Conservation (phyloP, 1,140 invertebrate genomes). For the Bicyclus anynana region DNA sequence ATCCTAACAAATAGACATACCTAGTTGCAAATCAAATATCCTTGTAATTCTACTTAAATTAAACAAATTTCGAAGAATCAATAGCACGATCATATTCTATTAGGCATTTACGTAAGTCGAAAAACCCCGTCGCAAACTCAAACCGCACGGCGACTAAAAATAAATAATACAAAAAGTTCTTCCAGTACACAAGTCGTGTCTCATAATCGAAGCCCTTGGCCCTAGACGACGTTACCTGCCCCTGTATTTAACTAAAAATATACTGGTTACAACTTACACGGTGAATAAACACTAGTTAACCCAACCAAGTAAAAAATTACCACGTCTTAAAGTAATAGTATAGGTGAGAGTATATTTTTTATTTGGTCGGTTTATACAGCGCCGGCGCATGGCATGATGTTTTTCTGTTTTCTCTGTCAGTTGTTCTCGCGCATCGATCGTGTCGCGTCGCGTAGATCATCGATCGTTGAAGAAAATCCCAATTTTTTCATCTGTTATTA, state of each 20-base stretch:
- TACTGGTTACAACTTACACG: slow-evolving; percentile 42
- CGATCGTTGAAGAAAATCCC: slow-evolving; percentile 43
- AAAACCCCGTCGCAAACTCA: too few species aligned
- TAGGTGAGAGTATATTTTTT: neutral
- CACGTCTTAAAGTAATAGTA: neutral
- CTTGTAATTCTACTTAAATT: too few species aligned
- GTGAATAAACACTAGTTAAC: slow-evolving; percentile 55
- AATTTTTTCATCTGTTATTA: slow-evolving; percentile 25
- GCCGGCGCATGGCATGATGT: slow-evolving; percentile 56
- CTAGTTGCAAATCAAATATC: too few species aligned
- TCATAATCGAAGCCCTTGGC: slow-evolving; percentile 56
- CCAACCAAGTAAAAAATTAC: slow-evolving; percentile 25
- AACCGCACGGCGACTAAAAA: slow-evolving; percentile 1
- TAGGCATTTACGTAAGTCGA: neutral
- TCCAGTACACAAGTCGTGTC: slow-evolving; percentile 5
- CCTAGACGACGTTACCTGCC: slow-evolving; percentile 62
- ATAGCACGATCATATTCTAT: too few species aligned
- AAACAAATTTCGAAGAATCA: too few species aligned
- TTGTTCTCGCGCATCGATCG: slow-evolving; percentile 67
- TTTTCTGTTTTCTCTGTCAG: slow-evolving; percentile 56
- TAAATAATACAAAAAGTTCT: slow-evolving; percentile 9
- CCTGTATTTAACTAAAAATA: slow-evolving; percentile 69
- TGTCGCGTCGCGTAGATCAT: slow-evolving; percentile 27
- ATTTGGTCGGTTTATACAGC: slow-evolving; percentile 39
- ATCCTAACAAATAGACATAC: too few species aligned